Evolutionary conservation across 2,888 invertebrate species (phyloP), one percentile per base, ranked within the genome.

Genomic region (Rapana venosa): DNA sequence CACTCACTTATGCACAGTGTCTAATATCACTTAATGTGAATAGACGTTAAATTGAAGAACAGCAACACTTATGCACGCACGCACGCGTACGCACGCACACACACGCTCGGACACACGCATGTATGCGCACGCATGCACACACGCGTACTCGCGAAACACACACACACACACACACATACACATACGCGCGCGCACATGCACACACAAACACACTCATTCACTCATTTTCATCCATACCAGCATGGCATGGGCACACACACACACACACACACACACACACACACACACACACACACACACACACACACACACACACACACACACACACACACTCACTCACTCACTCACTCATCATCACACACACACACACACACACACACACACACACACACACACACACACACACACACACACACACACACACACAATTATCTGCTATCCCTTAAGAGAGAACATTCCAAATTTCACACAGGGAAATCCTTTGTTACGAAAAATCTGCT

Each of bases 261-360:
- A 70, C 70, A 26, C 70, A 70, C 70, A 70, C 70, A 70, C 70
- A 70, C 70, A 26, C 70, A 70, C 70, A 70, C 70, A 70, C 70
- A 70, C 70, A 26, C 70, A 70, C 11, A 22, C 70, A 70, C 70
- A 70, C 22, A 70, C 15, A 22, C 70, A 70, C 70, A 70, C 70
- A 70, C 70, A 70, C 70, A 70, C 70, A 26, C 70, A 70, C 70
- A 70, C 70, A 26, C 70, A 70, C 70, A 26, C 70, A 26, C 70
- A 70, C 11, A 22, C 70, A 70, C 70, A 70, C 22, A 70, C 70
- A 22, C 70, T 20, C 70, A 70, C 70, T 61, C 61, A 61, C 17
- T n/a, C 17, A 70, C 70, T 20, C 70, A 22, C 70, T 20, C 26
- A 22, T 22, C 5, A 5, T 8, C 70, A 70, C 11, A 70, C 70